Base-by-base conservation (phyloP, 1,140 invertebrate species). In the Argopecten irradians region DNA sequence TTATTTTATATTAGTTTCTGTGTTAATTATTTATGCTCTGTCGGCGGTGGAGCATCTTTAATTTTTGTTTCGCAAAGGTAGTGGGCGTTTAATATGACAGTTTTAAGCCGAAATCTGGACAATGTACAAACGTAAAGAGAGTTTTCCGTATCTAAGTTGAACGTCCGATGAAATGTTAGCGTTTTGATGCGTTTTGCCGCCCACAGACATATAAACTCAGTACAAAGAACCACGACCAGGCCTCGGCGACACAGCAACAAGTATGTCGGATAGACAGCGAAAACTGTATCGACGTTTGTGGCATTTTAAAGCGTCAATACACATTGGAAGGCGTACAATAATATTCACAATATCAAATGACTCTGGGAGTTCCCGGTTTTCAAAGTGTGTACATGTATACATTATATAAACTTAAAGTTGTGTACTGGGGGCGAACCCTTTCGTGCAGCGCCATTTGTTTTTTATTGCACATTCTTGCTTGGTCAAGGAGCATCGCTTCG, bases 311-410 rank as follows among this genome's bases (percentile, higher is more conserved):
- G n/a, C n/a, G 22, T 5, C 55, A 16, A 1, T 71, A 71, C n/a
- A 28, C 16, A 71, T 71, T 71, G n/a, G 16, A 28, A 71, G 55
- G 11, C 28, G 55, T 71, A 28, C 8, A 71, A 5, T n/a, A 71
- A 71, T 71, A 71, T 71, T 71, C 55, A 71, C 55, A 71, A 71
- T 28, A 71, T n/a, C 55, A 71, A 8, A n/a, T n/a, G n/a, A n/a
- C 16, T n/a, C 11, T 5, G n/a, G 55, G 22, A 71, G 55, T 71
- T 46, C 19, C 43, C 19, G 19, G 22, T 46, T 46, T n/a, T n/a
- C n/a, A n/a, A n/a, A n/a, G 14, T 46, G 22, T 46, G 22, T 22
- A 16, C 14, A 16, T 46, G 43, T 46, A 22, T 3, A 46, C 43
- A 16, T n/a, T n/a, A 2, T 28, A 5, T 28, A 71, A 28, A 28